Base-by-base conservation (phyloP, 2,888 invertebrate species). In the Notodonta dromedarius region DNA sequence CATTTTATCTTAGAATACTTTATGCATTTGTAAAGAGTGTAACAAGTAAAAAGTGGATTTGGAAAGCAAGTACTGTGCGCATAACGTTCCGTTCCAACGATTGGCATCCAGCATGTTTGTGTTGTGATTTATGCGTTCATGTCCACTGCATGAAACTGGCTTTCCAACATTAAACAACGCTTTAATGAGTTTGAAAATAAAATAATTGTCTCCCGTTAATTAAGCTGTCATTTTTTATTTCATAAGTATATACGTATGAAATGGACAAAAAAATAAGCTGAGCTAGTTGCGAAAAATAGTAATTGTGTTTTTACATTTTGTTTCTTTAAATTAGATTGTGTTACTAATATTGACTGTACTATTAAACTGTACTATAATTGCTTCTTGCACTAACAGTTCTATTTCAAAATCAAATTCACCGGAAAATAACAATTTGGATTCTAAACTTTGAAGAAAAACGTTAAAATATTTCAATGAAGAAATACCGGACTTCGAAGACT, bases 51-150 rank as follows among this genome's bases (percentile, higher is more conserved):
- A 71, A 69, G 66, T 67, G 65, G 46, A 64, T 88, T 89, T 91
- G 88, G 92, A 93, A 93, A 93, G 92, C 88, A 24, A 66, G 73
- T 72, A 79, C 80, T 78, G 81, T 78, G 75, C 83, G 80, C 76
- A 69, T 80, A 77, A 74, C 83, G 90, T 88, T 86, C 83, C 90
- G 84, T 75, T 73, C 83, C 80, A 88, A 75, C 73, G 90, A 82
- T 81, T 85, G 89, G 89, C 85, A 89, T 87, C 83, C 79, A 78
- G 80, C 69, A 71, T 73, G 77, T 70, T 77, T 77, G 80, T 82
- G 79, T 77, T 77, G 80, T 82, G 79, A 80, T 83, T 85, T 80
- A 84, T 84, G 79, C 80, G 81, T 83, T 75, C 81, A 83, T 75
- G 76, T 68, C 61, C 60, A 65, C 24, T 24, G 62, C 63, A 68